Evolutionary conservation across 2,888 invertebrate genomes (phyloP).

Genomic region (Antheraea yamamai): DNA sequence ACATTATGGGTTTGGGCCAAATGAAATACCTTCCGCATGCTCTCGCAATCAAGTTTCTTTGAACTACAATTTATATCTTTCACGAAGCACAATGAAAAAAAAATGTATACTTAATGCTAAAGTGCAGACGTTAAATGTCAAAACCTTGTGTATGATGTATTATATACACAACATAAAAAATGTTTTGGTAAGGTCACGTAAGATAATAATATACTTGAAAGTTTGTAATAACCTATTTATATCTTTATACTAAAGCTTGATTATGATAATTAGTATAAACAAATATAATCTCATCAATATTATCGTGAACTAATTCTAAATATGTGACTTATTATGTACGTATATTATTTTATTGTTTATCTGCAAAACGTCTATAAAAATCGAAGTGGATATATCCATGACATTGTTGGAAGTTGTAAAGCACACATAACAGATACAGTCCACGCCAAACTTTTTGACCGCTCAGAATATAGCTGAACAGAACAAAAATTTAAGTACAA

Average conservation of each 20-base stretch:
- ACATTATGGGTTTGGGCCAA: slow-evolving; percentile 7
- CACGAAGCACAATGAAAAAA: neutral
- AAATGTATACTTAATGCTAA: neutral
- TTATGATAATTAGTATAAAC: neutral
- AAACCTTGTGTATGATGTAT: neutral
- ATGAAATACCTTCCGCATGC: slow-evolving; percentile 18
- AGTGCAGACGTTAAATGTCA: neutral
- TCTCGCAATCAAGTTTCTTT: slow-evolving; percentile 19
- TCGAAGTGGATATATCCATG: too few species aligned
- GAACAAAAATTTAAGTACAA: too few species aligned
- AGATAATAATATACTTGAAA: neutral
- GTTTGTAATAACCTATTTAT: neutral
- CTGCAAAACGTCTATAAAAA: too few species aligned
- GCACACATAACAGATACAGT: too few species aligned
- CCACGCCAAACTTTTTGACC: too few species aligned
- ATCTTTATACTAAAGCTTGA: neutral
- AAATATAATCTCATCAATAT: neutral
- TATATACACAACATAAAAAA: neutral
- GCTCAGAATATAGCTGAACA: too few species aligned
- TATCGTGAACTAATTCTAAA: neutral
- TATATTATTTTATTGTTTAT: too few species aligned
- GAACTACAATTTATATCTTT: slow-evolving; percentile 16
- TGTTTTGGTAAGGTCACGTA: neutral
- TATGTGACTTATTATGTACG: too few species aligned
- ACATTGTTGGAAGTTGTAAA: too few species aligned